Evolutionary conservation across 2,113 vertebrate species (phyloP).

Genomic region (Mobula birostris): DNA sequence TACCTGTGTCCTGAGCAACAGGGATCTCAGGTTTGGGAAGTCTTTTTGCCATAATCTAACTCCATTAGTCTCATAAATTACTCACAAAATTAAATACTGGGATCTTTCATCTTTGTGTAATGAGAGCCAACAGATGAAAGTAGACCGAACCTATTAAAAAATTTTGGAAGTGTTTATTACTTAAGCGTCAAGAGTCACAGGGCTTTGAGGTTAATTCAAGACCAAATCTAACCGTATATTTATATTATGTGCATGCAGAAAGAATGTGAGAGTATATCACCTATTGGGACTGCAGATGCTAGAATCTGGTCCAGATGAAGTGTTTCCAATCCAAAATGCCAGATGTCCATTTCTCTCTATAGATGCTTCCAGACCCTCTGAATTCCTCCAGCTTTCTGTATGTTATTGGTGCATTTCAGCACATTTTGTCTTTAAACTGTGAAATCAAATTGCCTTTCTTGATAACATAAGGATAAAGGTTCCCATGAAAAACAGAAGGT

Average conservation of each 20-base stretch:
- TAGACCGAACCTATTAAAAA: background rate
- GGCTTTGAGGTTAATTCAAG: background rate
- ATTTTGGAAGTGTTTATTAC: background rate
- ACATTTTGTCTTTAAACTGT: background rate
- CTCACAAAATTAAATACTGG: background rate
- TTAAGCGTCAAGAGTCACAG: background rate
- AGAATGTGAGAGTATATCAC: background rate
- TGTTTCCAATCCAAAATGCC: no score
- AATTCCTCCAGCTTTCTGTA: no score
- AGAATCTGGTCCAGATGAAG: no score
- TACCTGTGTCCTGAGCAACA: no score
- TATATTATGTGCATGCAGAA: background rate
- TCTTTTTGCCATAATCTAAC: background rate
- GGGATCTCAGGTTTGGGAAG: no score
- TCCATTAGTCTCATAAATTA: background rate
- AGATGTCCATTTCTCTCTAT: no score
- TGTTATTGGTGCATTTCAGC: background rate
- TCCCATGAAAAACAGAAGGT: background rate
- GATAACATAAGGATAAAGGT: background rate
- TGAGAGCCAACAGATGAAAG: background rate
- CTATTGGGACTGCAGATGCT: background rate
- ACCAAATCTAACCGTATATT: background rate
- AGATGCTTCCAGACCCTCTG: no score
- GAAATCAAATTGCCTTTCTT: background rate
- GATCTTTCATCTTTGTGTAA: background rate